These are phyloP conservation scores for Rhodophaea formosa DNA, from an alignment of 2,888 invertebrate genomes.

Conservation along the genomic window DNA sequence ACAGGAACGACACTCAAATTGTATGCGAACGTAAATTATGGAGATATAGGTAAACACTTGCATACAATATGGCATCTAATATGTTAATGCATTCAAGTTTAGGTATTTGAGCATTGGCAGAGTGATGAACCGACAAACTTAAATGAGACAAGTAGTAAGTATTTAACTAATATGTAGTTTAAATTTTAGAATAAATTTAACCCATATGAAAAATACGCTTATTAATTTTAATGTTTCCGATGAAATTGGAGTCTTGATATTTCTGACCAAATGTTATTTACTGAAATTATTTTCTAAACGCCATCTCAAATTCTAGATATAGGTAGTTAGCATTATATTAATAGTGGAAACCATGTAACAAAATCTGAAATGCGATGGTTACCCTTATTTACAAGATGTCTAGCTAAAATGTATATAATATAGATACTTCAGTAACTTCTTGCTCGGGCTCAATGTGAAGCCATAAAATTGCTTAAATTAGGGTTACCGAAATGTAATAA, in stretches of 20 bases:
- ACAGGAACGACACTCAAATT: no score
- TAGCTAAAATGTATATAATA: conserved; percentile 17
- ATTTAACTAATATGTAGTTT: conserved; percentile 37
- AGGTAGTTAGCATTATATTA: conserved; percentile 50
- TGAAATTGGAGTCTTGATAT: conserved; percentile 78
- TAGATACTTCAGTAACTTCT: conserved; percentile 19
- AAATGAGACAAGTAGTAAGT: conserved; percentile 12
- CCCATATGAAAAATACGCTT: conserved; percentile 80
- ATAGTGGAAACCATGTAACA: conserved; percentile 33
- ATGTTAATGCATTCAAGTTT: no score
- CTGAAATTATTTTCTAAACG: conserved; percentile 66
- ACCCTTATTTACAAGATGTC: conserved; percentile 15
- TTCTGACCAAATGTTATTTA: conserved; percentile 78
- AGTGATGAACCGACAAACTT: not conserved
- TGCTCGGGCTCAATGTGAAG: conserved; percentile 37
- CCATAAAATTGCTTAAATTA: conserved; percentile 19
- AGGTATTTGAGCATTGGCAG: not conserved
- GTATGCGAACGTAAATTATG: no score
- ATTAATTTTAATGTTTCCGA: conserved; percentile 81
- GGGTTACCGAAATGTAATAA: conserved; percentile 17
- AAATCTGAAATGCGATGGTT: conserved; percentile 16
- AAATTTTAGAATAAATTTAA: conserved; percentile 61
- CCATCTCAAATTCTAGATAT: conserved; percentile 65
- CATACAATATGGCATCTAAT: no score
- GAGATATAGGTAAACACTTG: no score